A percentile compares a stretch with the other conserved stretches of the same genome.
Evolutionary conservation across 2,113 vertebrate genomes (phyloP).

Genomic region (Ctenodactylus gundi): DNA sequence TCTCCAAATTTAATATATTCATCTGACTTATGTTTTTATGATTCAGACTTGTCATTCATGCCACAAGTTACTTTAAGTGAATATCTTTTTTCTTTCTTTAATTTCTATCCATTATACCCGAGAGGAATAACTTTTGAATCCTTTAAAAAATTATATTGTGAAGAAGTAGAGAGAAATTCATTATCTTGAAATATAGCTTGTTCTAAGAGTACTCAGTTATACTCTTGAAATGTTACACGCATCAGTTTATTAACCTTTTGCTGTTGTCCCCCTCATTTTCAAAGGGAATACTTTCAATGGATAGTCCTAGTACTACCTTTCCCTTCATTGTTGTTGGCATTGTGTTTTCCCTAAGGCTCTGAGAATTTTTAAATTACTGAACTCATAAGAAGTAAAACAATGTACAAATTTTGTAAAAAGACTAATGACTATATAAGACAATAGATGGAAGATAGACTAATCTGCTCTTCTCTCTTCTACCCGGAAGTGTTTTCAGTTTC

Average conservation of each 20-base stretch:
- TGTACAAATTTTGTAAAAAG: not conserved
- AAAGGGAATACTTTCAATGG: slow-evolving; percentile 17
- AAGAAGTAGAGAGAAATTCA: not conserved
- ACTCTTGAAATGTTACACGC: slow-evolving; percentile 7
- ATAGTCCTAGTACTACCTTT: not conserved
- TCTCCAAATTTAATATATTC: not conserved
- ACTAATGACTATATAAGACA: no score
- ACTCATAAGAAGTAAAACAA: not conserved
- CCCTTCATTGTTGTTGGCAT: not conserved
- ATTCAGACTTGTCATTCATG: not conserved
- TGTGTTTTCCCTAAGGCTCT: not conserved
- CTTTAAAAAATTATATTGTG: slow-evolving; percentile 14
- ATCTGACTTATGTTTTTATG: slow-evolving; percentile 1
- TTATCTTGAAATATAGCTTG: slow-evolving; percentile 5
- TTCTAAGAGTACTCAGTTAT: not conserved
- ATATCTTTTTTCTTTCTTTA: slow-evolving; percentile 17
- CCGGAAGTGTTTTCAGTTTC: not conserved
- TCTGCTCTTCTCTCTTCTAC: no score
- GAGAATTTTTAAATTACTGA: not conserved
- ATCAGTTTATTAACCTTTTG: not conserved
- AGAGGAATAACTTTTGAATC: not conserved
- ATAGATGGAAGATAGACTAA: no score
- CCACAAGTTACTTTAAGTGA: slow-evolving; percentile 25
- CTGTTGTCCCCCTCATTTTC: not conserved
- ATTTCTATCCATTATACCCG: slow-evolving; percentile 31